Evolutionary conservation across 53 echinoderm and acorn worm species (phyloP).

Genomic region (Antedon mediterranea): DNA sequence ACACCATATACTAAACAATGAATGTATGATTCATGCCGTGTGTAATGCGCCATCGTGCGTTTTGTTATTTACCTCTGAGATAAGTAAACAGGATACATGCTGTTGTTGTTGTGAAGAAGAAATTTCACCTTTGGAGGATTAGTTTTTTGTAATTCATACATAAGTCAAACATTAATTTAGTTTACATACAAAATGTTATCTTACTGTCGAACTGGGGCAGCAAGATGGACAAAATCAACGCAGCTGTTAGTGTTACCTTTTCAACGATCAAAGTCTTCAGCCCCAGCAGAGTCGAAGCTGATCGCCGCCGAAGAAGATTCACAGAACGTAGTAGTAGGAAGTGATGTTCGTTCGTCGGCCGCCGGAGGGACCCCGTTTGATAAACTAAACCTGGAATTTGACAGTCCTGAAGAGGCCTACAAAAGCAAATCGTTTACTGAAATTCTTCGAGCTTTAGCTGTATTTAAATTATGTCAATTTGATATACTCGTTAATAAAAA

Average conservation of each 20-base stretch:
- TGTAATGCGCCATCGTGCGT: too few species aligned
- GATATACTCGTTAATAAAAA: conserved; percentile 58
- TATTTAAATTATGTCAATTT: conserved; percentile 68
- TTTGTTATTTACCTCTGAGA: too few species aligned
- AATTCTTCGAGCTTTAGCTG: conserved; percentile 44
- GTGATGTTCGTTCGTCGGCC: background rate
- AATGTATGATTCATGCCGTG: too few species aligned
- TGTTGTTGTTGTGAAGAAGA: too few species aligned
- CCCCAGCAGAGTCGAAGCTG: background rate
- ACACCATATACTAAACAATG: too few species aligned
- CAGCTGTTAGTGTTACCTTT: background rate
- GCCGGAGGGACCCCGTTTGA: background rate
- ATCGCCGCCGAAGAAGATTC: background rate
- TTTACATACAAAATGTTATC: too few species aligned
- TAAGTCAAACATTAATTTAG: too few species aligned
- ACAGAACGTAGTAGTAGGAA: too few species aligned
- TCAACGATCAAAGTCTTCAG: background rate
- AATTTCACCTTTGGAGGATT: too few species aligned
- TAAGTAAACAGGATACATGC: too few species aligned
- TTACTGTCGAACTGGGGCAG: background rate
- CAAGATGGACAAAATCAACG: background rate
- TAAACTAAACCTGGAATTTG: conserved; percentile 38
- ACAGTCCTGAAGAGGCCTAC: conserved; percentile 43
- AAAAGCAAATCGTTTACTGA: conserved; percentile 65
- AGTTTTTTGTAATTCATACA: too few species aligned